Evolutionary conservation across 2,888 invertebrate genomes (phyloP).

Genomic region (Agonopterix arenella): DNA sequence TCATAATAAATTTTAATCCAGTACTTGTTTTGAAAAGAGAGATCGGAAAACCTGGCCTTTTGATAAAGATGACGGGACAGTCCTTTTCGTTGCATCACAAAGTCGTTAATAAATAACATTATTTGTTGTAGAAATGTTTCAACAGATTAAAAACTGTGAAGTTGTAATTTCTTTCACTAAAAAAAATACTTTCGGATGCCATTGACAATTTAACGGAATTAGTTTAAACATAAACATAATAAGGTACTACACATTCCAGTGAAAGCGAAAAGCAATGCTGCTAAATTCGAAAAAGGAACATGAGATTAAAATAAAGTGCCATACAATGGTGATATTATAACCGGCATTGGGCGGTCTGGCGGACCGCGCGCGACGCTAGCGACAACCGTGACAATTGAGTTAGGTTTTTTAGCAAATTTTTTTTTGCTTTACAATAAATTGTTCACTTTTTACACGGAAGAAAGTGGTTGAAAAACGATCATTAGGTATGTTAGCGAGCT

Average conservation of each 20-base stretch:
- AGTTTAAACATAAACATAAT: constrained; percentile 25
- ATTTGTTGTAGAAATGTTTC: not conserved
- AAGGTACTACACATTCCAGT: constrained; percentile 43
- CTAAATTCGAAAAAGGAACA: constrained; percentile 29
- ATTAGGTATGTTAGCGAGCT: constrained; percentile 37
- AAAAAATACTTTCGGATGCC: not conserved
- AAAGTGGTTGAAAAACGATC: constrained; percentile 57
- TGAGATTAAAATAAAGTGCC: constrained; percentile 18
- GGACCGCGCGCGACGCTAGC: constrained; percentile 13
- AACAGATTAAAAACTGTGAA: not conserved
- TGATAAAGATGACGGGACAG: constrained; percentile 2
- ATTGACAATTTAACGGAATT: constrained; percentile 7
- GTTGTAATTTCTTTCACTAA: constrained; percentile 1
- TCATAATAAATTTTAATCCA: constrained; percentile 13
- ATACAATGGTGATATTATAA: constrained; percentile 15
- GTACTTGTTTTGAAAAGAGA: constrained; percentile 7
- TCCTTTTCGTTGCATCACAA: not conserved
- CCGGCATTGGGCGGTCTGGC: constrained; percentile 2
- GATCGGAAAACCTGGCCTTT: not conserved
- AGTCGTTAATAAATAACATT: no score
- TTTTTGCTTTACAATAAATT: constrained; percentile 27
- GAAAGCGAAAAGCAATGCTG: constrained; percentile 54
- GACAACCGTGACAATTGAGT: constrained; percentile 64
- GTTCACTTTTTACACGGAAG: constrained; percentile 41
- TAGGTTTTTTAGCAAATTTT: constrained; percentile 50